Base-by-base conservation (phyloP, 1,140 invertebrate species). In the Ctenoplectra terminalis region DNA sequence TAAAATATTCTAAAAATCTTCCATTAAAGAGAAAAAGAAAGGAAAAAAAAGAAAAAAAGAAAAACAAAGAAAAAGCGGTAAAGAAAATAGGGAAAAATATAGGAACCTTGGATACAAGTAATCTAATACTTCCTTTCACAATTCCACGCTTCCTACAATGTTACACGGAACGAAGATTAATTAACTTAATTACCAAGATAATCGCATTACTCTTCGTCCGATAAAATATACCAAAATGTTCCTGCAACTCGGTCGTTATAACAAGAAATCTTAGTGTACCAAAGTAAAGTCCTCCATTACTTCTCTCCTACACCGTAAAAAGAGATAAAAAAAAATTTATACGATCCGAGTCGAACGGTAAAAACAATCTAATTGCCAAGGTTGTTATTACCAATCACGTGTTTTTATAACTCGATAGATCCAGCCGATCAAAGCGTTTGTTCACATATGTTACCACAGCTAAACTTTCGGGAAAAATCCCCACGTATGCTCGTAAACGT, bases 271-370 rank as follows among this genome's bases (percentile, higher is more conserved):
- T 5, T 40, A 40, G 9, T 40, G 40, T 40, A 40, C 4, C 40
- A 40, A n/a, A n/a, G n/a, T n/a, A n/a, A n/a, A n/a, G n/a, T n/a
- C n/a, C n/a, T n/a, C n/a, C n/a, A n/a, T n/a, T n/a, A n/a, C n/a
- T n/a, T n/a, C n/a, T n/a, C n/a, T n/a, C n/a, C n/a, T n/a, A n/a
- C n/a, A n/a, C n/a, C n/a, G n/a, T 9, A 9, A 4, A 40, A 9
- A 40, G 40, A 11, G 13, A 48, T 7, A 40, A 64, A 1, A 0
- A 40, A 15, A 15, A 23, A 40, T 26, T 17, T 13, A n/a, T 2
- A 11, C 1, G 23, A 1, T 37, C 1, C 23, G 1, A 7, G 13
- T 3, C 0, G 23, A 0, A 7, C 1, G 3, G 61, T 1, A 26
- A 40, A 40, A 64, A 64, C n/a, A 26, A 40, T 26, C 40, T 64